These are phyloP conservation scores for Tenthredo amoena DNA, from an alignment of 2,888 invertebrate species.

Conservation along the genomic window DNA sequence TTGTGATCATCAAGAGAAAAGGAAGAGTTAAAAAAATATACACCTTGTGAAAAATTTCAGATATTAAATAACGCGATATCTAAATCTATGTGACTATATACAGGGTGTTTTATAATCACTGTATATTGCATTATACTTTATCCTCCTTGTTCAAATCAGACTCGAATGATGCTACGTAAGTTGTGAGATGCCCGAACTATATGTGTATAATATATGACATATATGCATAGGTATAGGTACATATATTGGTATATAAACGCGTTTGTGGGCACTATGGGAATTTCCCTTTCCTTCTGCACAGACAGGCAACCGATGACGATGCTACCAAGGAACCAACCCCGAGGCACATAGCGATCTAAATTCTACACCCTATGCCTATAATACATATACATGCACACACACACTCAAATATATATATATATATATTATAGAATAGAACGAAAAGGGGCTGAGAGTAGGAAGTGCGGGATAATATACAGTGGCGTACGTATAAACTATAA, in stretches of 20 bases:
- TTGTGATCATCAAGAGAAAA: no score
- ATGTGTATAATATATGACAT: background rate
- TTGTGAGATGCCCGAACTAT: background rate
- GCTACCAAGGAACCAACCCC: background rate
- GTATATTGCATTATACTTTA: background rate
- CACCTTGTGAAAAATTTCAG: no score
- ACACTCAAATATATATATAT: background rate
- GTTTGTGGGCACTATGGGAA: background rate
- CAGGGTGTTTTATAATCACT: background rate
- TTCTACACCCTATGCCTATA: background rate
- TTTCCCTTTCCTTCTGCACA: background rate
- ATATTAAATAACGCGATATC: no score
- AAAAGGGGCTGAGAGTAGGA: constrained; percentile 24
- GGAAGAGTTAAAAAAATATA: no score
- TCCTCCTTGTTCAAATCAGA: background rate
- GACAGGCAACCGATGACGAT: background rate
- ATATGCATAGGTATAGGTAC: background rate
- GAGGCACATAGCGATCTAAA: constrained; percentile 5
- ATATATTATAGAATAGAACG: background rate
- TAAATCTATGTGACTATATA: background rate
- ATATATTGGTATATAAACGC: background rate
- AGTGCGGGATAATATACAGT: background rate
- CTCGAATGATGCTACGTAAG: background rate
- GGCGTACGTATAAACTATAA: background rate
- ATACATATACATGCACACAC: background rate